Percentiles rank a stretch among this genome's conserved stretches.
phyloP scores from a whole-genome alignment of 2,113 vertebrate species.

The Scomber colias region DNA sequence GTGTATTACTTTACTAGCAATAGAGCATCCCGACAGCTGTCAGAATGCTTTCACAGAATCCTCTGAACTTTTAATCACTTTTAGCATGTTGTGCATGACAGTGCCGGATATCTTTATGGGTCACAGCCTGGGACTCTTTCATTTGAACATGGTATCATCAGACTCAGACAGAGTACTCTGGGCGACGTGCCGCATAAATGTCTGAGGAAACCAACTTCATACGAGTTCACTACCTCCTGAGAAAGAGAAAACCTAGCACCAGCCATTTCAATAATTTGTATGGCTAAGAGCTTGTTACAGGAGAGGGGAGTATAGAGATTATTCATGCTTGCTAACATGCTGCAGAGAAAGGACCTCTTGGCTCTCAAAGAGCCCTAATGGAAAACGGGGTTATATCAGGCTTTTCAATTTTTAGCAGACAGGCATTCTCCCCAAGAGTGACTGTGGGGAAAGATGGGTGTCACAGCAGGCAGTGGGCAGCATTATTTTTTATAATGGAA shows the following conservation, averaged over 20 bases:
- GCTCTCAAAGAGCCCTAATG: slow-evolving; percentile 75
- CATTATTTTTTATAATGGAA: slow-evolving; percentile 47
- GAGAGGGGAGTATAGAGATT: slow-evolving; percentile 64
- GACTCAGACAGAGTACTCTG: slow-evolving; percentile 25
- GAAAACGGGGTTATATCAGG: slow-evolving; percentile 73
- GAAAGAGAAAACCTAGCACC: slow-evolving; percentile 47
- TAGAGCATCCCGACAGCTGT: slow-evolving; percentile 22
- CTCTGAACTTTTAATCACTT: slow-evolving; percentile 47
- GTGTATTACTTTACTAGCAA: background rate
- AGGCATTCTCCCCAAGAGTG: slow-evolving; percentile 45
- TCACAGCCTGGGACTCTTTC: slow-evolving; percentile 21
- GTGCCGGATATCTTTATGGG: slow-evolving; percentile 31
- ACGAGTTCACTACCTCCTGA: slow-evolving; percentile 46
- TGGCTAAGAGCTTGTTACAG: slow-evolving; percentile 72
- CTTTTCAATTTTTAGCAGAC: slow-evolving; percentile 59
- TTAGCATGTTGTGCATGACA: slow-evolving; percentile 36
- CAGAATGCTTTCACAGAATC: slow-evolving; percentile 15
- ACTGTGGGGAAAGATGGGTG: slow-evolving; percentile 47
- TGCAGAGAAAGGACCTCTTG: slow-evolving; percentile 64
- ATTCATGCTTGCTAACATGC: slow-evolving; percentile 77
- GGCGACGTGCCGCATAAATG: slow-evolving; percentile 31
- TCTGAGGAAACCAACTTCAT: slow-evolving; percentile 53
- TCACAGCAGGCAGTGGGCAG: slow-evolving; percentile 40
- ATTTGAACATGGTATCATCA: slow-evolving; percentile 46
- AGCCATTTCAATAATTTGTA: slow-evolving; percentile 77